phyloP scores from a whole-genome alignment of 1,140 invertebrate species.

The Papilio glaucus region DNA sequence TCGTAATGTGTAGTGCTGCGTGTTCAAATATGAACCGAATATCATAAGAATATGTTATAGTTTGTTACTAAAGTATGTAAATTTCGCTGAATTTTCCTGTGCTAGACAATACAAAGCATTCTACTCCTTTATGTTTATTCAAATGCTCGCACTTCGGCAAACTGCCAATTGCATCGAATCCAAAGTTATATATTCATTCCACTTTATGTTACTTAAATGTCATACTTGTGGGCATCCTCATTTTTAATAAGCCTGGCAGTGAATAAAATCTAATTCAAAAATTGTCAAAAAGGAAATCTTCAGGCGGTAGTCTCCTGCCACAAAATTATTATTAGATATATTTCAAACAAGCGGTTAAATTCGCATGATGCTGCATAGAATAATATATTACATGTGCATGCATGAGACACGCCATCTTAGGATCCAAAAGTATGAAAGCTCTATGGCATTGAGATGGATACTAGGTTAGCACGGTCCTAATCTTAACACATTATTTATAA shows the following conservation, averaged over 20 bases:
- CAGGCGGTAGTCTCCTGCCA: neutral
- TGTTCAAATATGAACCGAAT: too few species aligned
- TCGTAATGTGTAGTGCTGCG: too few species aligned
- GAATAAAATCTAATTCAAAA: neutral
- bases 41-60: neutral
- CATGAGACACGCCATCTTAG: too few species aligned
- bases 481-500: too few species aligned
- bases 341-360: too few species aligned
- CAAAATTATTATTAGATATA: too few species aligned
- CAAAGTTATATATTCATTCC: conserved; percentile 21
- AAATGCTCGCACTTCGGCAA: conserved; percentile 20
- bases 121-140: conserved; percentile 11
- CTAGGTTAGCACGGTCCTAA: too few species aligned
- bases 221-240: conserved; percentile 13
- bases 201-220: conserved; percentile 17
- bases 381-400: too few species aligned
- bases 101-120: conserved; percentile 6
- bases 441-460: too few species aligned
- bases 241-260: neutral
- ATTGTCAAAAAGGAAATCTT: neutral
- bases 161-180: conserved; percentile 21
- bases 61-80: neutral
- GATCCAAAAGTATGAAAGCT: too few species aligned
- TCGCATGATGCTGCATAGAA: too few species aligned
- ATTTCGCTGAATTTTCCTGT: neutral